Percentiles rank a stretch among this genome's conserved stretches.
Evolutionary conservation across 2,888 invertebrate genomes (phyloP).

Genomic region (Leptinotarsa rubiginosa): DNA sequence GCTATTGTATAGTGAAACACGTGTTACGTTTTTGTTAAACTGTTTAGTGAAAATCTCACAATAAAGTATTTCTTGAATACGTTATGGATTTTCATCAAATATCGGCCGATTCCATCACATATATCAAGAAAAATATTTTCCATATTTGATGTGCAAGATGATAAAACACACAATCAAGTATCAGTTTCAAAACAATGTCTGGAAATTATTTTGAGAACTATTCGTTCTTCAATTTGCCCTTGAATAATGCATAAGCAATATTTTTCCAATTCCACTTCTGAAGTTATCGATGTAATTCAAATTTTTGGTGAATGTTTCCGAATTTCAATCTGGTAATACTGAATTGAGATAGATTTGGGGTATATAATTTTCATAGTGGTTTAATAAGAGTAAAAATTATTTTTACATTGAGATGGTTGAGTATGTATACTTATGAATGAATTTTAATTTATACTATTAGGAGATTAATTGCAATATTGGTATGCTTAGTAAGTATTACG

Average conservation of each 20-base stretch:
- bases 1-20: no score
- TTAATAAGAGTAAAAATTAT: conserved; percentile 45
- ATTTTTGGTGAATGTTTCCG: conserved; percentile 8
- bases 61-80: no score
- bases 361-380: conserved; percentile 45
- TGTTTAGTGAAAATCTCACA: no score
- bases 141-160: no score
- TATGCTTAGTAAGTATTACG: conserved; percentile 54
- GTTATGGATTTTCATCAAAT: no score
- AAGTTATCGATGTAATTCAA: conserved; percentile 11
- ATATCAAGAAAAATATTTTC: no score
- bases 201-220: no score
- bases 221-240: conserved; percentile 1
- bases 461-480: conserved; percentile 51
- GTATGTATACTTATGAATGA: conserved; percentile 46
- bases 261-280: conserved; percentile 8
- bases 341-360: conserved; percentile 35
- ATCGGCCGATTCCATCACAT: no score
- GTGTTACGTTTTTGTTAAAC: no score
- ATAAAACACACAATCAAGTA: neutral
- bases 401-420: conserved; percentile 48
- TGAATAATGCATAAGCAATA: conserved; percentile 7
- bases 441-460: conserved; percentile 43
- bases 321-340: conserved; percentile 35
- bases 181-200: neutral